Evolutionary conservation across 1,140 invertebrate genomes (phyloP).

Genomic region (Cheumatopsyche charites): DNA sequence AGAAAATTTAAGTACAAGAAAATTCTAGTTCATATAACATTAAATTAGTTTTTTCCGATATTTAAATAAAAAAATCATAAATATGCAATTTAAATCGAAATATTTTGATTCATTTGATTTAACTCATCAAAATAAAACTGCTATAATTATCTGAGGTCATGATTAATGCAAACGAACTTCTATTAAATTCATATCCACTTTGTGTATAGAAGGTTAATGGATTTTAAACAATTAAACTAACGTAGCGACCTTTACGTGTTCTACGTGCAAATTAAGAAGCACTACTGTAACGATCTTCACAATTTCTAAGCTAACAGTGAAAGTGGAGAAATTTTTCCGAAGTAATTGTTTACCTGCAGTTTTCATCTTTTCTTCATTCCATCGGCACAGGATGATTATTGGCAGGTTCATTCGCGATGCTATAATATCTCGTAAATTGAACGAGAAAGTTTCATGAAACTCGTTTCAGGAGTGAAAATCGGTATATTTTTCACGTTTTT

Average conservation of each 20-base stretch:
- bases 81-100: no score
- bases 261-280: slow-evolving; percentile 5
- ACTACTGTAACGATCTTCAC: background rate
- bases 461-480: slow-evolving; percentile 8
- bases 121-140: no score
- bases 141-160: no score
- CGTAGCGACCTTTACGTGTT: slow-evolving; percentile 11
- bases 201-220: background rate
- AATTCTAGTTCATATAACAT: no score
- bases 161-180: background rate
- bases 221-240: background rate
- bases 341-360: background rate
- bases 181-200: background rate
- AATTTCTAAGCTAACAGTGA: background rate
- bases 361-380: background rate
- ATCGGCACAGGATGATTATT: no score
- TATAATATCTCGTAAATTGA: background rate
- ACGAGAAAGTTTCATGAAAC: slow-evolving; percentile 6
- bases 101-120: no score
- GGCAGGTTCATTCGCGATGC: no score
- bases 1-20: no score
- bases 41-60: no score
- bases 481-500: background rate
- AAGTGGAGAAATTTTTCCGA: slow-evolving; percentile 14
- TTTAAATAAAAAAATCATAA: no score